Evolutionary conservation across 2,888 invertebrate species (phyloP), one percentile per base, ranked within the genome.

Genomic region (Lottia gigantea): DNA sequence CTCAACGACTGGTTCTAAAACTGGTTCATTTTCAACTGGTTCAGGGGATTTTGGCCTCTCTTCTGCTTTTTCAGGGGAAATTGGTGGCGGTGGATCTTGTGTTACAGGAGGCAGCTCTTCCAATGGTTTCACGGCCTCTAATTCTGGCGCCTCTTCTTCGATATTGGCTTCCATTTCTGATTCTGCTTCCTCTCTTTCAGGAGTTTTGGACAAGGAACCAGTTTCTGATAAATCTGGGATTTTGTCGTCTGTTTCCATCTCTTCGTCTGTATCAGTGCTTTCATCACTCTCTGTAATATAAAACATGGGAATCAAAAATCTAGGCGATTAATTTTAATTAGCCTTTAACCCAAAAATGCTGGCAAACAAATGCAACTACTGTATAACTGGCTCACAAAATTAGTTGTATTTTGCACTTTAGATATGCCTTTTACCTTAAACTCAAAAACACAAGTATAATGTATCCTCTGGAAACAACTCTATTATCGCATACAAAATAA

Each of bases 211-310:
- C 55, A 55, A 12, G 2, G 55, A 55, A 19, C 23, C 23, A 55
- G 19, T 55, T 55, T 55, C 55, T 23, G 55, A 55, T 55, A 55
- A 19, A 23, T 23, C 19, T 55, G 55, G 55, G 23, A 23, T 61
- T 66, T 19, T 66, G 46, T 70, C 73, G 62, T 47, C 62, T 45
- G 65, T 61, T 61, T 62, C 70, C 15, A 71, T 70, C 23, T 12
- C 67, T 46, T 73, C 75, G 62, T 62, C 70, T 47, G 55, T 63
- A 61, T 68, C 68, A 62, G 71, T 71, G 69, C 68, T 62, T 31
- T 68, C 25, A n/a, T 62, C 64, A 70, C 70, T 69, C 31, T 67
- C 70, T 73, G 64, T 15, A 68, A 49, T 31, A 31, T 6, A 31
- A 31, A 31, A 31, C 6, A 31, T 4, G 6, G 6, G 2, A 2